Evolutionary conservation across 2,113 vertebrate genomes (phyloP).

Genomic region (Montifringilla adamsi): DNA sequence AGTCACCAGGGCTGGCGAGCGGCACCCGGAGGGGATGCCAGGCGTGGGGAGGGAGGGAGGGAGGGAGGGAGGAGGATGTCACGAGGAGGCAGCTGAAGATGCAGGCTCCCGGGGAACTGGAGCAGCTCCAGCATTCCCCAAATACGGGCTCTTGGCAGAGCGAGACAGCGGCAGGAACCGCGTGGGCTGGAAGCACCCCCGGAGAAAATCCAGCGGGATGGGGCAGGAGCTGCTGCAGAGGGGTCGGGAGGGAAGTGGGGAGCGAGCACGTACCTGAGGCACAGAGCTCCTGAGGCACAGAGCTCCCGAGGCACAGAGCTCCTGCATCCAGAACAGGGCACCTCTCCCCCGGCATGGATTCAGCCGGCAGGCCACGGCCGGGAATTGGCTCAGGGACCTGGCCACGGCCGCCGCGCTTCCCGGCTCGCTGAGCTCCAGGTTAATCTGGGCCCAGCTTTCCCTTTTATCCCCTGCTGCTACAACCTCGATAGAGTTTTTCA

Average conservation of each 20-base stretch:
- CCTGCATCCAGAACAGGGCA: neutral
- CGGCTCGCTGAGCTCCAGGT: neutral
- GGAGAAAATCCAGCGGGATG: neutral
- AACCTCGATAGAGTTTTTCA: neutral
- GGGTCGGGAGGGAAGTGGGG: neutral
- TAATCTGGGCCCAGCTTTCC: constrained; percentile 39
- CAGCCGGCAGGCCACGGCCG: neutral
- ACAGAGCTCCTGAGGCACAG: neutral
- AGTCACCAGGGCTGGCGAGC: neutral
- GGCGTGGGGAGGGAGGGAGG: neutral
- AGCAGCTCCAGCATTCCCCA: constrained; percentile 30
- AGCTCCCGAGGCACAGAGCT: no score
- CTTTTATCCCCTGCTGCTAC: constrained; percentile 38
- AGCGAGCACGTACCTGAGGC: constrained; percentile 8
- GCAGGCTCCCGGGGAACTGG: neutral
- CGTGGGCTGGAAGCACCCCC: neutral
- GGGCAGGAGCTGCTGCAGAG: neutral
- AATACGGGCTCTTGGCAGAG: neutral
- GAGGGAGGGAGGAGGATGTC: neutral
- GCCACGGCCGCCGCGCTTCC: neutral
- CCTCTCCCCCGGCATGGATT: neutral
- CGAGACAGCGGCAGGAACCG: neutral
- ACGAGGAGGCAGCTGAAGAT: constrained; percentile 1
- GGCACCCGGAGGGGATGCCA: neutral
- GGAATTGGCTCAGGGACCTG: neutral